Conservation (phyloP, 1,140 invertebrate genomes). For the Orussus abietinus region DNA sequence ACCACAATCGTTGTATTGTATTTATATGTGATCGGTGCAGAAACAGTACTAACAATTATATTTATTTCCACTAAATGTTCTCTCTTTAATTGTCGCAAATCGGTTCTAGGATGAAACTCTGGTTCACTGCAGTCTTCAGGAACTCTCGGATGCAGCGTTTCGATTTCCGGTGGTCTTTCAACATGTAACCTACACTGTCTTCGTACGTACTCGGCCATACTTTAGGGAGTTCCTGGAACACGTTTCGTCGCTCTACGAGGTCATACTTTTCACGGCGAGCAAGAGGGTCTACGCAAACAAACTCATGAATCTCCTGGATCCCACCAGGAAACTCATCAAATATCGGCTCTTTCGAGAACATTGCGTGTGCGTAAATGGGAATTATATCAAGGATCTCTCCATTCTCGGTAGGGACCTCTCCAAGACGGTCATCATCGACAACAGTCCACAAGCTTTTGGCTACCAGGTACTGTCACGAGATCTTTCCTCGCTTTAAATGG, state of each 20-base stretch:
- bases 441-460: slow-evolving; percentile 89
- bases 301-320: slow-evolving; percentile 89
- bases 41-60: too few species aligned
- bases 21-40: too few species aligned
- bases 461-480: too few species aligned
- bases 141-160: slow-evolving; percentile 88
- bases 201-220: slow-evolving; percentile 86
- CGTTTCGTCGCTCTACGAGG: slow-evolving; percentile 88
- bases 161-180: slow-evolving; percentile 94
- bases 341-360: slow-evolving; percentile 91
- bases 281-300: slow-evolving; percentile 96
- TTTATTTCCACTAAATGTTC: too few species aligned
- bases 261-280: slow-evolving; percentile 94
- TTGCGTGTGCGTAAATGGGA: slow-evolving; percentile 92
- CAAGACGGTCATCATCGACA: slow-evolving; percentile 90
- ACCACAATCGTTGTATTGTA: too few species aligned
- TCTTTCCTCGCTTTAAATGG: too few species aligned
- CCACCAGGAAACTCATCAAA: slow-evolving; percentile 84
- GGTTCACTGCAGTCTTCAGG: slow-evolving; percentile 91
- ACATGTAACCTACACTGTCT: slow-evolving; percentile 85
- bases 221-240: slow-evolving; percentile 89
- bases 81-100: slow-evolving; percentile 11
- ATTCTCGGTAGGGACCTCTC: slow-evolving; percentile 90
- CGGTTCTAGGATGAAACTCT: slow-evolving; percentile 78
- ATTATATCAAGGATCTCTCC: slow-evolving; percentile 94